Percentiles rank a stretch among this genome's conserved stretches.
Evolutionary conservation across 2,888 invertebrate species (phyloP).

Genomic region (Orchestes rusci): DNA sequence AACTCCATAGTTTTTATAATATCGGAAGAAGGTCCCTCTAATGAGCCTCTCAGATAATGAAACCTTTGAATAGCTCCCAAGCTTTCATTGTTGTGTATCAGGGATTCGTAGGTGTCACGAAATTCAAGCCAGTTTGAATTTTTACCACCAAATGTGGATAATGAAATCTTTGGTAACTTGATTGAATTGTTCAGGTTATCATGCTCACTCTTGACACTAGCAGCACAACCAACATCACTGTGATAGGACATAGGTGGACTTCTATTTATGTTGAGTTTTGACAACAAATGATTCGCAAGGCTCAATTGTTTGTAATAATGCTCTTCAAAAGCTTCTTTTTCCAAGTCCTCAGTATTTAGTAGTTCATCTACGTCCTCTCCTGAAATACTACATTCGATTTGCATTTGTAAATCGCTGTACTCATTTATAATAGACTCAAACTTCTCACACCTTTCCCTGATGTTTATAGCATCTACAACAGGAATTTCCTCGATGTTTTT

Average conservation of each 20-base stretch:
- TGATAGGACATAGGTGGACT: neutral
- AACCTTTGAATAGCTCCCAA: conserved; percentile 1
- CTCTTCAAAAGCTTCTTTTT: no score
- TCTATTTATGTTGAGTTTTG: neutral
- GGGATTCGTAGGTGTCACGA: conserved; percentile 3
- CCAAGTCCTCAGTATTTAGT: no score
- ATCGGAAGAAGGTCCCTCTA: neutral
- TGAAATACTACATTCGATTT: no score
- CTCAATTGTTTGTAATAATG: neutral
- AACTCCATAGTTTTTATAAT: conserved; percentile 5
- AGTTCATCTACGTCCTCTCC: no score
- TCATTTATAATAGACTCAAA: no score
- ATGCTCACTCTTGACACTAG: neutral
- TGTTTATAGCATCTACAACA: no score
- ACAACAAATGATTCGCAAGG: neutral
- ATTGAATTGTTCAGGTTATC: conserved; percentile 1
- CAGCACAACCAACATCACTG: neutral
- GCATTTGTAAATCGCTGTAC: no score
- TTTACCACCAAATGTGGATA: conserved; percentile 3
- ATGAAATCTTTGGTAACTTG: conserved; percentile 2
- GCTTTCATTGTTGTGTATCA: conserved; percentile 2
- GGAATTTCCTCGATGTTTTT: no score
- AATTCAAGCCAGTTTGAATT: conserved; percentile 1
- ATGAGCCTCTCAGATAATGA: conserved; percentile 2
- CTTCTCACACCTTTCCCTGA: no score